Evolutionary conservation across 2,113 vertebrate genomes (phyloP).

Genomic region (Xiphophorus couchianus): DNA sequence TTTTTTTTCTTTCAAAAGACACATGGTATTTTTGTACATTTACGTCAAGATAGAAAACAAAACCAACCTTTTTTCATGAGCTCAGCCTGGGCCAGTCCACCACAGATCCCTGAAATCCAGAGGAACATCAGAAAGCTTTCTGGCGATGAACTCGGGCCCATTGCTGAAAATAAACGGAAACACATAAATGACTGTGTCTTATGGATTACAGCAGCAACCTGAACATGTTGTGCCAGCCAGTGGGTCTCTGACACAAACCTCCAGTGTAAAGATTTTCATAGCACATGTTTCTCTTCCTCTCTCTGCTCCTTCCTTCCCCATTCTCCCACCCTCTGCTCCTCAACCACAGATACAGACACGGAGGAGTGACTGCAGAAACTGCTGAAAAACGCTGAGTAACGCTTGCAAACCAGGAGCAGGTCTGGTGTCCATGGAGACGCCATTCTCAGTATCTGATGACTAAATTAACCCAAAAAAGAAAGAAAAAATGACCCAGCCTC

Average conservation of each 20-base stretch:
- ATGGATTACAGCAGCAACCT: not conserved
- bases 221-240: not conserved
- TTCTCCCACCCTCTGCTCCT: not conserved
- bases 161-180: conserved; percentile 45
- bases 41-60: not conserved
- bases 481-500: no score
- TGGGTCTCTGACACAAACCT: not conserved
- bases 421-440: no score
- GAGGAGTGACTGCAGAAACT: no score
- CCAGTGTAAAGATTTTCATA: not conserved
- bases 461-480: no score
- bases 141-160: conserved; percentile 23
- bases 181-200: not conserved
- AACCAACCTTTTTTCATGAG: not conserved
- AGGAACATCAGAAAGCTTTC: conserved; percentile 37
- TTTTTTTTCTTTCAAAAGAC: not conserved
- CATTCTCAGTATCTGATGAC: no score
- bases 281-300: not conserved
- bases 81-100: conserved; percentile 32
- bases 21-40: no score
- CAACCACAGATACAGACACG: not conserved
- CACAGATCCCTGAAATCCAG: conserved; percentile 12
- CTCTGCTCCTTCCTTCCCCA: not conserved
- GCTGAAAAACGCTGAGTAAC: no score
- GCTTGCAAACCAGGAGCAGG: no score